A percentile compares a stretch with the other conserved stretches of the same genome.
phyloP scores from a whole-genome alignment of 2,113 vertebrate genomes.

The Ginglymostoma cirratum region DNA sequence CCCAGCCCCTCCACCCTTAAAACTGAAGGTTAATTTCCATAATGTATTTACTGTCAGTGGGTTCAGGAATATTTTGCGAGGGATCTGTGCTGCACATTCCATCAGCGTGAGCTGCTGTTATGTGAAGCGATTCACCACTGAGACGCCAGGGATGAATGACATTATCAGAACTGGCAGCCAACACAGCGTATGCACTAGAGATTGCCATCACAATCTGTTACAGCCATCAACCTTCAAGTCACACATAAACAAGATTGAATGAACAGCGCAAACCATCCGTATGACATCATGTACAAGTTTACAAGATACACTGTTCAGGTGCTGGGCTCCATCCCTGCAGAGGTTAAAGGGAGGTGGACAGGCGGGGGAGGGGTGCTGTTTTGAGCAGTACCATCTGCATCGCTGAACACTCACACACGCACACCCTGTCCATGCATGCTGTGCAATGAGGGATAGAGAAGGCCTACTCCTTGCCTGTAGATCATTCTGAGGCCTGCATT shows the following conservation, averaged over 20 bases:
- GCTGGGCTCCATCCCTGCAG: background rate
- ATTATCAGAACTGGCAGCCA: conserved; percentile 35
- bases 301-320: conserved; percentile 33
- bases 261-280: conserved; percentile 35
- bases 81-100: conserved; percentile 18
- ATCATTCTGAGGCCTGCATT: background rate
- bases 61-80: conserved; percentile 19
- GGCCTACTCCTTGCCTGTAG: background rate
- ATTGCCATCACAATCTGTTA: conserved; percentile 38
- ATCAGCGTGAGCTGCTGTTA: conserved; percentile 24
- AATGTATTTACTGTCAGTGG: conserved; percentile 20
- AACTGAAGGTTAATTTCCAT: conserved; percentile 8
- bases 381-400: background rate
- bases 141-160: conserved; percentile 21
- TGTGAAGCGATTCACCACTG: conserved; percentile 21
- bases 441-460: background rate
- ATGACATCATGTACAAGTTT: conserved; percentile 37
- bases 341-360: background rate
- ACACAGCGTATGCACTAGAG: conserved; percentile 23
- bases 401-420: background rate
- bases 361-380: too few species aligned
- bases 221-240: conserved; percentile 35
- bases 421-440: background rate
- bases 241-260: conserved; percentile 35
- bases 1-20: background rate